Evolutionary conservation across 2,113 vertebrate genomes (phyloP), one percentile per base, ranked within the genome.

Genomic region (Ascaphus truei): DNA sequence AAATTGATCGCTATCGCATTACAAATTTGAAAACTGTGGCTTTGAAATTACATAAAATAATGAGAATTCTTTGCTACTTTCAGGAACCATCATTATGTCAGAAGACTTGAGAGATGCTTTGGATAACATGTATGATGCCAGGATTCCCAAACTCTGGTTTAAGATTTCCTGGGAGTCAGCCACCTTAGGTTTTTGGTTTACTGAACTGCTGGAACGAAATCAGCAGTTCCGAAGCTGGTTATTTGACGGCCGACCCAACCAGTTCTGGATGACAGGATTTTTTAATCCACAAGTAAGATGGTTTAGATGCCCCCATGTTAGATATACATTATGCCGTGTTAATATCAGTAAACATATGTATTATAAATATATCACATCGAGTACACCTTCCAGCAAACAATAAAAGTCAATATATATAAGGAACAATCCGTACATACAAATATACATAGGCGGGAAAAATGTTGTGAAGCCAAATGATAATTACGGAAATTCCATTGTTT

Each of bases 111-210:
- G 89, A 5, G 89, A 93, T 50, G 88, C 90, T 8, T 84, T 93
- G n/a, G 88, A 93, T 85, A 88, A 78, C 71, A 89, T 91, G 80
- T 93, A 89, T 36, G 83, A 94, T 3, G 88, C 92, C 18, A 84
- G 88, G 63, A 80, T 94, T 51, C 91, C 93, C 1, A 82, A 82
- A 30, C 64, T 84, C 7, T 94, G 92, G 92, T 84, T 86, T 65
- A 89, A 80, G 41, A 85, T 90, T 84, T 94, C 91, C 71, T 94
- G 92, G 92, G 86, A 88, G 5, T 90, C 91, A 0, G 67, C 88
- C 29, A 91, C 92, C 31, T 77, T 94, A 55, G 91, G 92, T 31
- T 94, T 94, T 86, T 93, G 92, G 92, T 94, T 92, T 81, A 88
- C 86, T 22, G 92, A 94, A 63, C 85, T 94, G 18, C 82, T 94